Conservation (phyloP, 2,113 vertebrate genomes). For the Hyperoodon ampullatus region DNA sequence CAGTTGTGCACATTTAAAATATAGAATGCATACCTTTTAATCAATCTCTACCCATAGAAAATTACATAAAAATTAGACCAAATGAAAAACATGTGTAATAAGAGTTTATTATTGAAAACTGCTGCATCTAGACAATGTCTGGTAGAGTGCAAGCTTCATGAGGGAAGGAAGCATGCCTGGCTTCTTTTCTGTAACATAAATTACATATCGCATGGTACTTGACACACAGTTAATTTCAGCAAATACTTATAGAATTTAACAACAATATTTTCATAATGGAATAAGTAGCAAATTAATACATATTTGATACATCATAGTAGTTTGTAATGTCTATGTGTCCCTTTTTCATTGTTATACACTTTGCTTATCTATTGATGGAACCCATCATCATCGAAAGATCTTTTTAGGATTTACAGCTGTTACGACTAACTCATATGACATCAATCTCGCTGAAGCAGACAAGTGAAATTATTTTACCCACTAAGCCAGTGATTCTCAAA, state of each 20-base stretch:
- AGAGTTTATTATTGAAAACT: not conserved
- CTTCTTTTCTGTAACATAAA: too few species aligned
- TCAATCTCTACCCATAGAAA: not conserved
- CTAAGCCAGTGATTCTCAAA: not conserved
- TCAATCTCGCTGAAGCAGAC: not conserved
- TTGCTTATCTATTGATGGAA: not conserved
- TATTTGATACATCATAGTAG: too few species aligned
- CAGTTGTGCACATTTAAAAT: not conserved
- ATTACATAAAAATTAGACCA: not conserved
- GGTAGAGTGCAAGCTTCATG: not conserved
- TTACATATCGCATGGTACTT: not conserved
- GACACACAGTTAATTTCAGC: not conserved
- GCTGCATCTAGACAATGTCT: not conserved
- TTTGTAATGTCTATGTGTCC: not conserved
- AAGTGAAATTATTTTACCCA: not conserved
- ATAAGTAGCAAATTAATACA: not conserved
- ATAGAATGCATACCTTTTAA: slow-evolving; percentile 30
- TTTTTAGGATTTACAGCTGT: not conserved
- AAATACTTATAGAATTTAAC: not conserved
- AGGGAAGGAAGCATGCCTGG: not conserved
- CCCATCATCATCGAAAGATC: not conserved
- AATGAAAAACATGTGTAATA: not conserved
- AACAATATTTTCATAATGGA: not conserved
- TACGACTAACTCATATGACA: not conserved
- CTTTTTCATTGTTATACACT: not conserved